Evolutionary conservation across 2,113 vertebrate species (phyloP), one percentile per base, ranked within the genome.

Genomic region (Fulica atra): DNA sequence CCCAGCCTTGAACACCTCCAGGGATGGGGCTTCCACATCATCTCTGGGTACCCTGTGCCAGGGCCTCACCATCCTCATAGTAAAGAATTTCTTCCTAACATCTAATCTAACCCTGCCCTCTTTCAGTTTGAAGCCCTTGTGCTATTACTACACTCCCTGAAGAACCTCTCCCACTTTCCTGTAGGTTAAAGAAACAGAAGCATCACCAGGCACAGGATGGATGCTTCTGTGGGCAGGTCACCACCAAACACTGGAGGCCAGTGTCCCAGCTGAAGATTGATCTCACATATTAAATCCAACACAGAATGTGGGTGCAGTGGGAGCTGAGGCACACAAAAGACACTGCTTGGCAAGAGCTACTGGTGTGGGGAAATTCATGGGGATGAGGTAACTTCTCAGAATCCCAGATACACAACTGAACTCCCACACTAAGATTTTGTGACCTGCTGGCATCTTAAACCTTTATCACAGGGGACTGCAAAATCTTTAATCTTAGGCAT

Each of bases 391-490:
- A 65, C 29, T 76, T 86, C 74, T 60, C 33, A 72, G 48, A 76
- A 70, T 25, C 6, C 10, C 50, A 76, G 11, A 29, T 5, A 8
- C 2, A 14, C n/a, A 69, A 21, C 19, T 4, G 1, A 80, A 46
- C 16, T 44, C 46, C 35, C 21, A 13, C 6, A 17, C 31, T 64
- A 74, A 77, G 35, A 19, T 44, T 89, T 84, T 64, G 48, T 25
- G 65, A 51, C 28, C 35, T 0, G 0, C 6, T 82, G 66, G n/a
- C 63, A 46, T 21, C 15, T 77, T n/a, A 21, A 92, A n/a, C 10
- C 6, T 86, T 48, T 17, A 19, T 21, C 19, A 59, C 11, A 61
- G 44, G 20, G 20, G 21, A n/a, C 48, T 10, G 33, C 16, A 89
- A 15, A 8, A 68, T 9, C 5, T 69, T 57, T 50, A 54, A 5